Evolutionary conservation across 37 sponge, comb jelly and placozoan genomes (phyloP), one percentile per base, ranked within the genome.

Genomic region (Oopsacas minuta): DNA sequence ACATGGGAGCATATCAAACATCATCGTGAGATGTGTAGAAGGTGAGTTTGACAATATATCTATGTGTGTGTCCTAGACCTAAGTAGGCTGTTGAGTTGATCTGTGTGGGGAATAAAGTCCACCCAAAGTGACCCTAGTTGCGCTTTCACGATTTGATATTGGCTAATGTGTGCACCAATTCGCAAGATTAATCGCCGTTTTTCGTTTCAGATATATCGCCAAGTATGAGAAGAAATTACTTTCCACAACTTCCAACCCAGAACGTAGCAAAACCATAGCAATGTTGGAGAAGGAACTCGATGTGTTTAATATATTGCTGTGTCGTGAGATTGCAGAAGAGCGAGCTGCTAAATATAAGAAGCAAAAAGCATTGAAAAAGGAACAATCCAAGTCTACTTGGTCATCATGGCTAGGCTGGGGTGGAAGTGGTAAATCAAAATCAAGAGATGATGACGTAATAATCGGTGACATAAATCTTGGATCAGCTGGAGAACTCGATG

Each of bases 281-380:
- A 25, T 20, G 1, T 53, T 93, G 37, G 93, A 93, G 51, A 87
- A 90, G 36, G 37, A 87, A 52, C 52, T 93, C 81, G 91, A 93
- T 37, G 89, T 90, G 88, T 89, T 90, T 81, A 93, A 93, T 85
- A 90, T 93, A 5, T 36, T 90, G 82, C 30, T 90, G 38, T 90
- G 86, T 42, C 38, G 93, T 38, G 84, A 88, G 46, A 37, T 85
- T 34, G 88, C 86, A 36, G 53, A 85, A 36, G 69, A 61, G 75
- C 20, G 75, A 20, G 75, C 75, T 12, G 75, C 75, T 3, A 61
- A 61, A 61, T n/a, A 20, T 5, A 61, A 12, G 75, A 61, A 61
- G 28, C 17, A 25, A 34, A 61, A 61, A n/a, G 30, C 20, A 34
- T 5, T 25, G 30, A 10, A 61, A 34, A 25, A 10, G 30, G 30